phyloP scores from a whole-genome alignment of 2,888 invertebrate species.

The Lomographa bimaculata region DNA sequence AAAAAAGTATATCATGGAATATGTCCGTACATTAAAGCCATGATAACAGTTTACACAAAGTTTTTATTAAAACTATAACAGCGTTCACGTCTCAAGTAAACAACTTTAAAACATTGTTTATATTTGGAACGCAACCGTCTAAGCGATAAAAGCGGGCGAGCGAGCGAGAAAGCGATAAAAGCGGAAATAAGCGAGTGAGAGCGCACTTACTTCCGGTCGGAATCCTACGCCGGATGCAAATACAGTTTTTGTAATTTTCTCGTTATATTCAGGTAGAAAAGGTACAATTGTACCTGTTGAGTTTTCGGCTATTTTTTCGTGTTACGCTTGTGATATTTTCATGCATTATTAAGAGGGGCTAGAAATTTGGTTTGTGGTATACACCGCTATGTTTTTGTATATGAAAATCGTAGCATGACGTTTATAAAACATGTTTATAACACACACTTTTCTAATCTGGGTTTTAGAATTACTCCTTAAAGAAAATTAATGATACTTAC shows the following conservation, averaged over 20 bases:
- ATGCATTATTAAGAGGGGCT: conserved; percentile 12
- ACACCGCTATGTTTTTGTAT: too few relatives aligned
- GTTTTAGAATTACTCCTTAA: too few relatives aligned
- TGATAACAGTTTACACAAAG: not conserved
- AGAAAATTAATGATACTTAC: too few relatives aligned
- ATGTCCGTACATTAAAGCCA: not conserved
- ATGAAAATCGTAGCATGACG: too few relatives aligned
- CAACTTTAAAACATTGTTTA: conserved; percentile 13
- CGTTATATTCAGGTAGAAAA: conserved; percentile 35
- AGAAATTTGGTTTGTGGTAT: conserved; percentile 5
- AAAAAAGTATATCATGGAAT: too few relatives aligned
- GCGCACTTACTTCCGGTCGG: conserved; percentile 44
- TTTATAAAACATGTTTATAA: too few relatives aligned
- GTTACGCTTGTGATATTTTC: conserved; percentile 2
- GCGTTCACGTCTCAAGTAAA: conserved; percentile 1
- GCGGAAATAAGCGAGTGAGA: conserved; percentile 47
- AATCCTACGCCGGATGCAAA: conserved; percentile 53
- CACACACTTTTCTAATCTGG: too few relatives aligned
- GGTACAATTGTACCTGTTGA: conserved; percentile 48
- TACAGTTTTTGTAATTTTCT: conserved; percentile 54
- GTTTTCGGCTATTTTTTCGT: conserved; percentile 22
- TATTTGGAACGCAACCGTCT: conserved; percentile 37
- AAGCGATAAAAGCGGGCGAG: conserved; percentile 6
- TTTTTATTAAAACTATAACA: conserved; percentile 3
- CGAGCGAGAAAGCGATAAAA: conserved; percentile 20